Evolutionary conservation across 2,797 vertebrate species (phyloP).

Genomic region (Linurgus olivaceus): DNA sequence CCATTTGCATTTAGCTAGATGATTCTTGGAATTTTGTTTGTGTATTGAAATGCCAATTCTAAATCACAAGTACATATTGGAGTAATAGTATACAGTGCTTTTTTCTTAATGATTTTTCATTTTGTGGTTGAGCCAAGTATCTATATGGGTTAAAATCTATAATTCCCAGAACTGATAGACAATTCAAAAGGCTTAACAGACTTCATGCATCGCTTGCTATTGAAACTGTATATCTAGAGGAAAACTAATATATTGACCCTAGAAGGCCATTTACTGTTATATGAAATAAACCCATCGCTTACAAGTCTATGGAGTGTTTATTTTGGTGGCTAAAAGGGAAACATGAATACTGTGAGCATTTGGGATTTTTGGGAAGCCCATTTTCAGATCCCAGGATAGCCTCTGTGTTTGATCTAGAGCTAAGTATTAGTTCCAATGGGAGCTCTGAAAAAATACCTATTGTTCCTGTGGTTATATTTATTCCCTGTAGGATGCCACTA

Average conservation of each 20-base stretch:
- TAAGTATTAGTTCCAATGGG: background rate
- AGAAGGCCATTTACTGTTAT: conserved; percentile 40
- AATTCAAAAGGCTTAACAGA: conserved; percentile 63
- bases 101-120: conserved; percentile 64
- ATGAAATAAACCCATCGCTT: conserved; percentile 6
- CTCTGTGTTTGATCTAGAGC: background rate
- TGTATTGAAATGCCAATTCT: conserved; percentile 45
- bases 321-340: conserved; percentile 18
- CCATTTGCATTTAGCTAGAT: conserved; percentile 34
- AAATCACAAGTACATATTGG: conserved; percentile 23
- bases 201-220: conserved; percentile 60
- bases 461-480: background rate
- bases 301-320: conserved; percentile 1
- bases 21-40: conserved; percentile 22
- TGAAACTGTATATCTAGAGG: conserved; percentile 53
- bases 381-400: background rate
- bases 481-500: background rate
- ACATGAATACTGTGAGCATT: background rate
- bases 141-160: conserved; percentile 70
- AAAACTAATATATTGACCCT: conserved; percentile 67
- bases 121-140: conserved; percentile 64
- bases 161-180: conserved; percentile 71
- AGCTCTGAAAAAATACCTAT: conserved; percentile 10
- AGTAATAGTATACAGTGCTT: conserved; percentile 47
- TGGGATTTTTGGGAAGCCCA: background rate